phyloP scores from a whole-genome alignment of 2,888 invertebrate genomes.

The Aphodius granarius region DNA sequence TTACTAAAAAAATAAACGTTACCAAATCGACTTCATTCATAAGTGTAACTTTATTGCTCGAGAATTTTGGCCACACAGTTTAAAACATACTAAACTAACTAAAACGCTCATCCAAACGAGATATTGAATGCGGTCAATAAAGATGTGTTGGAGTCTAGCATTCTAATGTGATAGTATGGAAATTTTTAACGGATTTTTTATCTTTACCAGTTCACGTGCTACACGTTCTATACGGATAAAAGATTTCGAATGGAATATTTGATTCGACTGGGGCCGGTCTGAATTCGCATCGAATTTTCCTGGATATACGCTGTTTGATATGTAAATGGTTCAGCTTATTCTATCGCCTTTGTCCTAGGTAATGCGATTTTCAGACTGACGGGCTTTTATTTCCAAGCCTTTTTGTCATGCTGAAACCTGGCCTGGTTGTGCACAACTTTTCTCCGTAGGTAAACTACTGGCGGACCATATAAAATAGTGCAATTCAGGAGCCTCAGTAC shows the following conservation, averaged over 20 bases:
- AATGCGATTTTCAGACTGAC: not conserved
- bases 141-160: not conserved
- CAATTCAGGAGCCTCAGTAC: no score
- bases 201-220: not conserved
- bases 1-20: no score
- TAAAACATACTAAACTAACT: not conserved
- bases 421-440: not conserved
- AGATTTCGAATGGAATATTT: not conserved
- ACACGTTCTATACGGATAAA: not conserved
- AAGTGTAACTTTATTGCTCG: no score
- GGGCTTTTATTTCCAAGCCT: not conserved
- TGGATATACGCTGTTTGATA: not conserved
- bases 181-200: not conserved
- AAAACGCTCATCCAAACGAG: not conserved
- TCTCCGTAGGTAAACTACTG: not conserved
- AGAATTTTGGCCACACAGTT: no score
- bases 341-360: not conserved
- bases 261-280: not conserved
- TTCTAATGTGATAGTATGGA: not conserved
- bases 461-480: not conserved
- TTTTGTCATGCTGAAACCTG: not conserved
- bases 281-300: not conserved
- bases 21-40: no score
- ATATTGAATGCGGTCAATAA: not conserved
- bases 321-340: not conserved